Evolutionary conservation across 1,140 invertebrate species (phyloP), one percentile per base, ranked within the genome.

Genomic region (Vanessa tameamea): DNA sequence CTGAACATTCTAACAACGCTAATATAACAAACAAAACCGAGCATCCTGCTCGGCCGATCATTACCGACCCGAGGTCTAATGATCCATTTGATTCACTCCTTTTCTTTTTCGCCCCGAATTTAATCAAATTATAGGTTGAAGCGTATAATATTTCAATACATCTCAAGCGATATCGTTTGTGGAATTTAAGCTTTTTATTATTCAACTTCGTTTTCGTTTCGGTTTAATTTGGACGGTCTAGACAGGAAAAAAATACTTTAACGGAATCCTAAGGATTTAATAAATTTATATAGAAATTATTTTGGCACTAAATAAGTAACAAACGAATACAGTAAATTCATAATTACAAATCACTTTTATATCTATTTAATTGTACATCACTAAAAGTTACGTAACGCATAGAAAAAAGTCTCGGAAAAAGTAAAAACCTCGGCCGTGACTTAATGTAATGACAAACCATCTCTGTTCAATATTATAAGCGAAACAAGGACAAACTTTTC

Each of bases 101-200:
- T 90, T 87, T 88, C 85, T 89, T 89, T 92, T 92, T 85, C 80
- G 81, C 74, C 80, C 86, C 77, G 84, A 87, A 86, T 92, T 91
- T 91, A 90, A 92, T 92, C 86, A 92, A 92, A 92, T 92, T 92
- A 92, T 91, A 92, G 89, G 89, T 91, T 91, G 81, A 86, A 82
- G 82, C 82, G 81, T 87, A 87, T 91, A 90, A 90, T 91, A 91
- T 91, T 92, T 91, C 90, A 92, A 90, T 92, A 88, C 84, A 82
- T 82, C 87, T 82, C 81, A 78, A 82, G 82, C 85, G 85, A 85
- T 89, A 88, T 79, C 84, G 88, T 89, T 92, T 89, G 85, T 88
- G 87, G 89, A 89, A 90, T 90, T 92, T 91, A 76, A 81, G 69
- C 81, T 87, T 91, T 90, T 91, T 92, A 90, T 91, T 91, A 82